These are phyloP conservation scores for Pseudonaja textilis DNA, from an alignment of 2,113 vertebrate species.

Conservation along the genomic window DNA sequence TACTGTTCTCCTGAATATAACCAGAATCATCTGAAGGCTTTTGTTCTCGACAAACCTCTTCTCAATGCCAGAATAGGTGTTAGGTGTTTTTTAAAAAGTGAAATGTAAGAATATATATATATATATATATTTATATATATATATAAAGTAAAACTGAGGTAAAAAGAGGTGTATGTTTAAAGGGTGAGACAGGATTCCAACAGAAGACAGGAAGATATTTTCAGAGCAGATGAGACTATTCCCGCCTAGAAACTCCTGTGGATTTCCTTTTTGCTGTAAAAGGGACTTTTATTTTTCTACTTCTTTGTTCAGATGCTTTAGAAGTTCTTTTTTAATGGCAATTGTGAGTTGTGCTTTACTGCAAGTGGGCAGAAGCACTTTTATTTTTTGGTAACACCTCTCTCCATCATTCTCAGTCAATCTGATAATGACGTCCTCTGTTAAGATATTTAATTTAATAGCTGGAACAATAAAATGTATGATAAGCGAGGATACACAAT, in stretches of 20 bases:
- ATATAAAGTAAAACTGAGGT: not conserved
- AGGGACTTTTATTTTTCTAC: not conserved
- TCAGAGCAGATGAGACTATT: not conserved
- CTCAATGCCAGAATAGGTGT: conserved; percentile 7
- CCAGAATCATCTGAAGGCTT: conserved; percentile 16
- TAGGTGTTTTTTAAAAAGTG: not conserved
- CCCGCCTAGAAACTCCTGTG: not conserved
- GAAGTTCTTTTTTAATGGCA: not conserved
- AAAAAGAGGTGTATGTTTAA: not conserved
- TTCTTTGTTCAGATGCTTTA: not conserved
- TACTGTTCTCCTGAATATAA: conserved; percentile 16
- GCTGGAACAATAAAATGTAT: not conserved
- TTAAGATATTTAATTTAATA: not conserved
- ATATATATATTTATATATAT: too few species aligned
- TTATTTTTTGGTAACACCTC: not conserved
- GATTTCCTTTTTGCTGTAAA: not conserved
- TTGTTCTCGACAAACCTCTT: conserved; percentile 12
- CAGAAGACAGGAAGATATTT: not conserved
- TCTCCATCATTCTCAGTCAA: not conserved
- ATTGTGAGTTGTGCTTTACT: not conserved
- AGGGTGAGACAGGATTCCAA: not conserved
- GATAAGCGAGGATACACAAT: not conserved
- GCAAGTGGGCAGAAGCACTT: not conserved
- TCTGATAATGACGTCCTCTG: not conserved
- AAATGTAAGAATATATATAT: not conserved